Percentiles rank a stretch among this genome's conserved stretches.
Conservation (phyloP, 2,797 vertebrate genomes). For the Potorous gilbertii region DNA sequence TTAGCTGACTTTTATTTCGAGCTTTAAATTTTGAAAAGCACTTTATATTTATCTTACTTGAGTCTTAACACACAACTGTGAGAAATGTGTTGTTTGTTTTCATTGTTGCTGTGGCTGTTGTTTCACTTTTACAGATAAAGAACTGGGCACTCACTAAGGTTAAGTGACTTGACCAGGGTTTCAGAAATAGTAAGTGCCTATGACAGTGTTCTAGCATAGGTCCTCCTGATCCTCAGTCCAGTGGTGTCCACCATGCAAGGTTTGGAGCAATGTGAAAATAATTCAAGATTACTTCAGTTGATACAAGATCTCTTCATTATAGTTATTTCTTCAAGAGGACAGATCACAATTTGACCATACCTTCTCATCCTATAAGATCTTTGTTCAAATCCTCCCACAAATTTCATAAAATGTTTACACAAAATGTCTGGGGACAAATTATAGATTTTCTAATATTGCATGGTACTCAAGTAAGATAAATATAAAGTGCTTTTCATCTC, state of each 20-base stretch:
- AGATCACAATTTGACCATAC: background rate
- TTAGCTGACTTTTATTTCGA: background rate
- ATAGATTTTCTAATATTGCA: background rate
- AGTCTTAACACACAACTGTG: background rate
- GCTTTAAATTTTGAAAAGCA: background rate
- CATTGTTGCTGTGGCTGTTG: background rate
- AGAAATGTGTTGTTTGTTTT: background rate
- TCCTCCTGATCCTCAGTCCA: background rate
- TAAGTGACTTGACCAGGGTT: background rate
- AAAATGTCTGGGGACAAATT: background rate
- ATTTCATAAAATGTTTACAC: background rate
- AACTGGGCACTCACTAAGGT: background rate
- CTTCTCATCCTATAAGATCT: background rate
- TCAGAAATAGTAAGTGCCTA: background rate
- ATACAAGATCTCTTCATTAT: background rate
- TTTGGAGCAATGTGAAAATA: background rate
- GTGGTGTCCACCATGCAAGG: background rate
- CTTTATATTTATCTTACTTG: background rate
- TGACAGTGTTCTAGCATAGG: background rate
- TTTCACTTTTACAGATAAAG: background rate
- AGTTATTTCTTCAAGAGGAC: background rate
- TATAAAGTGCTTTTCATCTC: too few relatives aligned
- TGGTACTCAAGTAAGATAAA: too few relatives aligned
- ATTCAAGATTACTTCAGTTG: background rate
- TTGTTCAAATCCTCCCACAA: background rate